Percentiles rank a stretch among this genome's conserved stretches.
phyloP scores from a whole-genome alignment of 2,888 invertebrate genomes.

The Maniola hyperantus region DNA sequence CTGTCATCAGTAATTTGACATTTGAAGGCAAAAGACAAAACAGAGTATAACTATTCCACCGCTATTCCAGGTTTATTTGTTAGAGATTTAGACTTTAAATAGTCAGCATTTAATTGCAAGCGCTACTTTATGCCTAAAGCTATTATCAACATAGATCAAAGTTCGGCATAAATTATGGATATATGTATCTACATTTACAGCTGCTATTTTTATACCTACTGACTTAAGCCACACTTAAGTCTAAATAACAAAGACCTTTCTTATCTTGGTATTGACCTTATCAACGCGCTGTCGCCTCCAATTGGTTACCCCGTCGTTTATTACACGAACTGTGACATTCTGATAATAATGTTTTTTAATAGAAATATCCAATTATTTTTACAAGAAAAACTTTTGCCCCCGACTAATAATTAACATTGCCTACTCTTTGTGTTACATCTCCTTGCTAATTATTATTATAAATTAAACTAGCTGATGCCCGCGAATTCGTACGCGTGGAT shows the following conservation, averaged over 20 bases:
- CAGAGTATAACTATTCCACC: too few species aligned
- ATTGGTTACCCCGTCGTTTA: constrained; percentile 4
- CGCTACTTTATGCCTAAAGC: not conserved
- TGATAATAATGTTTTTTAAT: constrained; percentile 16
- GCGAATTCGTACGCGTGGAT: too few species aligned
- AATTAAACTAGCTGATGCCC: too few species aligned
- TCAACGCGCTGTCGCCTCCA: constrained; percentile 20
- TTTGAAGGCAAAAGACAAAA: too few species aligned
- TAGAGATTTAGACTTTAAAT: not conserved
- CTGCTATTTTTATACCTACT: not conserved
- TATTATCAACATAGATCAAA: not conserved
- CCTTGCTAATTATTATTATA: too few species aligned
- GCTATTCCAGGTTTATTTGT: too few species aligned
- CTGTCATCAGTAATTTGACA: too few species aligned
- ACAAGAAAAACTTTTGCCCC: not conserved
- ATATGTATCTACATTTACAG: not conserved
- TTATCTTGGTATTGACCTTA: constrained; percentile 25
- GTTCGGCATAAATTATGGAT: not conserved
- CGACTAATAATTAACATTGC: not conserved
- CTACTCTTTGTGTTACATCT: not conserved
- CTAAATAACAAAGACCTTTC: constrained; percentile 9
- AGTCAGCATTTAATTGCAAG: not conserved
- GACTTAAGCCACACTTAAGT: not conserved
- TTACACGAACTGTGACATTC: constrained; percentile 16
- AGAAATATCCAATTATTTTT: not conserved